Conservation (phyloP, 2,797 vertebrate species). For the Sebastes hubbsi region DNA sequence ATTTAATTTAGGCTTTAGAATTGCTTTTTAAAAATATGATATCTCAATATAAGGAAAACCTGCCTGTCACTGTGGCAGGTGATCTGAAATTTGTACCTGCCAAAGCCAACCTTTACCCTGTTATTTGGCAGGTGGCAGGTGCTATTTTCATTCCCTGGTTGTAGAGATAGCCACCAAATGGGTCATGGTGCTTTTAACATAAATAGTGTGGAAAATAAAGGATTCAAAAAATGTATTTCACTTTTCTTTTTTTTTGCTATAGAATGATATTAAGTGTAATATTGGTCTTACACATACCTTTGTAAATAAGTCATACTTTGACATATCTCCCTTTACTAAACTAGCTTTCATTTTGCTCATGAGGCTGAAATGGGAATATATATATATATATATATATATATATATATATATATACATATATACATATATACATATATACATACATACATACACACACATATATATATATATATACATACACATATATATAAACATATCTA, state of each 20-base stretch:
- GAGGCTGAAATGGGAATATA: not conserved
- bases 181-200: not conserved
- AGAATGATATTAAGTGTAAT: not conserved
- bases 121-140: no score
- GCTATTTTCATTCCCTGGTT: no score
- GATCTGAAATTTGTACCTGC: not conserved
- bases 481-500: no score
- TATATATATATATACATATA: fast-evolving
- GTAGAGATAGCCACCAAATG: not conserved
- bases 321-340: not conserved
- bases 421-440: fast-evolving
- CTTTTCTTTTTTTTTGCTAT: no score
- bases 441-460: no score
- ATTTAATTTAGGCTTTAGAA: no score
- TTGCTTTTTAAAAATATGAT: no score
- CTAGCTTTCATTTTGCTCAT: not conserved
- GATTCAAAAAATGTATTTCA: not conserved
- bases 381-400: fast-evolving
- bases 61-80: no score
- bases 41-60: no score
- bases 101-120: no score
- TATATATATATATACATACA: no score
- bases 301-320: no score
- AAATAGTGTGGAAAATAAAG: not conserved
- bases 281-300: not conserved